phyloP scores from a whole-genome alignment of 1,140 invertebrate species.

The Hyphantria cunea region DNA sequence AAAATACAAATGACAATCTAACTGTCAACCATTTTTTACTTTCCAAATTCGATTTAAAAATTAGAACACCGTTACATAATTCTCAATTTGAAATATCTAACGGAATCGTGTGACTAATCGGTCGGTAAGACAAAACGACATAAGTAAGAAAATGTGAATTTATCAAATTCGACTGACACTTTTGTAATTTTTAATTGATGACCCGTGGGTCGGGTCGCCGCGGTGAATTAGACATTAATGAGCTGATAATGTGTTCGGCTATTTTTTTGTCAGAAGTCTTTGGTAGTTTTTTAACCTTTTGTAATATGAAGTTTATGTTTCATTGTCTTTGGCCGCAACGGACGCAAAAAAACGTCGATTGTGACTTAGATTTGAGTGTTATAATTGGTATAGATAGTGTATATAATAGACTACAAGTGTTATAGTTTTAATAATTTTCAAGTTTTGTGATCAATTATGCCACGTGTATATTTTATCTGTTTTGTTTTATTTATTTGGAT shows the following conservation, averaged over 20 bases:
- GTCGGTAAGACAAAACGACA: constrained; percentile 58
- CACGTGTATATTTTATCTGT: too few relatives aligned
- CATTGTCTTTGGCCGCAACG: background rate
- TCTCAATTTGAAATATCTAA: constrained; percentile 44
- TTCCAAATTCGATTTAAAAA: constrained; percentile 25
- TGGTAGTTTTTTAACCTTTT: constrained; percentile 10
- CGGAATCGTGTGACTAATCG: constrained; percentile 52
- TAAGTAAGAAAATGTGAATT: constrained; percentile 47
- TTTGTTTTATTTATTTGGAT: too few relatives aligned
- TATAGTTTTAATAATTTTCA: too few relatives aligned
- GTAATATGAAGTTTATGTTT: constrained; percentile 9
- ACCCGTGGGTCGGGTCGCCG: constrained; percentile 44
- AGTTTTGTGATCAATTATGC: too few relatives aligned
- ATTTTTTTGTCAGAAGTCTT: constrained; percentile 36
- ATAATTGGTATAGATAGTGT: too few relatives aligned
- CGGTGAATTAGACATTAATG: constrained; percentile 52
- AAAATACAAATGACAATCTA: constrained; percentile 22
- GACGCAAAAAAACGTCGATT: too few relatives aligned
- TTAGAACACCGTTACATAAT: constrained; percentile 31
- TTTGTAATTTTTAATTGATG: constrained; percentile 59
- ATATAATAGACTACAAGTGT: too few relatives aligned
- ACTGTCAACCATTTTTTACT: constrained; percentile 11
- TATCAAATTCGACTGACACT: constrained; percentile 59
- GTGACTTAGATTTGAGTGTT: too few relatives aligned
- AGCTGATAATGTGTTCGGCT: constrained; percentile 54